Conservation (phyloP, 1,140 invertebrate species). For the Tetragnatha versicolor region DNA sequence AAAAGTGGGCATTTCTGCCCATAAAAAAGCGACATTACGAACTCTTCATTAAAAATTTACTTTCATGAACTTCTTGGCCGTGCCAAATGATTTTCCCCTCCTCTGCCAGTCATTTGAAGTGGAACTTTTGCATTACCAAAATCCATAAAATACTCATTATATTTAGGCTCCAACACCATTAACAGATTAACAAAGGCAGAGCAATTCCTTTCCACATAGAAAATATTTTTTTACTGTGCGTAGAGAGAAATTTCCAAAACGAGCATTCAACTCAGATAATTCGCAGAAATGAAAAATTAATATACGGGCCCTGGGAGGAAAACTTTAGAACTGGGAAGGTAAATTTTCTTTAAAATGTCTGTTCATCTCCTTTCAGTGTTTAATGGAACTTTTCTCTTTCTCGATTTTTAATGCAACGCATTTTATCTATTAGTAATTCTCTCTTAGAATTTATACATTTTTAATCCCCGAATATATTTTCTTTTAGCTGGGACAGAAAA, state of each 20-base stretch:
- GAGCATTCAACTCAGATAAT: constrained; percentile 17
- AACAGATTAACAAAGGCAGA: constrained; percentile 24
- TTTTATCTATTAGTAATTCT: no score
- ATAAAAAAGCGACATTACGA: constrained; percentile 14
- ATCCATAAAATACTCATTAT: constrained; percentile 28
- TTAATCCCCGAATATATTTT: no score
- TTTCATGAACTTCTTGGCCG: constrained; percentile 3
- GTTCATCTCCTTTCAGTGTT: constrained; percentile 8
- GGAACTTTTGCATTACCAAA: constrained; percentile 13
- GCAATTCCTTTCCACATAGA: background rate
- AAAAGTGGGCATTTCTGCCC: background rate
- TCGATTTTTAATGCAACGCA: no score
- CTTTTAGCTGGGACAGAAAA: no score
- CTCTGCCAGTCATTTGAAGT: constrained; percentile 8
- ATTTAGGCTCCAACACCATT: constrained; percentile 20
- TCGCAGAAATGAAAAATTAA: constrained; percentile 17
- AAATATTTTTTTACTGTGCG: background rate
- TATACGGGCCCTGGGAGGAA: background rate
- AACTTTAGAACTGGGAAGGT: background rate
- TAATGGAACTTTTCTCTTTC: no score
- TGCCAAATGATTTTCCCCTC: constrained; percentile 6
- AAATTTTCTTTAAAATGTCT: constrained; percentile 11
- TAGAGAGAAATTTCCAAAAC: constrained; percentile 1
- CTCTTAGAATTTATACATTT: no score
- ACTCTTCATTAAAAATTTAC: constrained; percentile 20